Percentiles rank a stretch among this genome's conserved stretches.
Conservation (phyloP, 2,113 vertebrate species). For the Climacteris rufus region DNA sequence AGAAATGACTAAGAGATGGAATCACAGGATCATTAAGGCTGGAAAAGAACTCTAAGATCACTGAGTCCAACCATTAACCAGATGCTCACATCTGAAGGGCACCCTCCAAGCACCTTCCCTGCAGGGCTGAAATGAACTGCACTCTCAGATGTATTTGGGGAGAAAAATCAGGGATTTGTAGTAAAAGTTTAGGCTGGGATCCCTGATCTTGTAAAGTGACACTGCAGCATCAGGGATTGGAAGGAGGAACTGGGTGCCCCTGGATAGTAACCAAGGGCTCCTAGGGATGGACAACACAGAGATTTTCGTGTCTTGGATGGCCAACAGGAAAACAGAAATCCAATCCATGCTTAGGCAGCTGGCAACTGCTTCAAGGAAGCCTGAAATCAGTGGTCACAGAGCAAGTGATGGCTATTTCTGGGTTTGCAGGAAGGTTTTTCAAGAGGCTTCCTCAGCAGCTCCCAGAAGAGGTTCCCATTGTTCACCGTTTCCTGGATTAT, state of each 20-base stretch:
- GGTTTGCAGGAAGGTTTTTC: not conserved
- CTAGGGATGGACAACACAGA: not conserved
- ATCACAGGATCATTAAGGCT: not conserved
- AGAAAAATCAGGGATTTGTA: not conserved
- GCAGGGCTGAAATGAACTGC: not conserved
- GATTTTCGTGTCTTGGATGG: not conserved
- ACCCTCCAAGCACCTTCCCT: not conserved
- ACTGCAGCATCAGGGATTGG: not conserved
- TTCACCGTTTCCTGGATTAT: fast-evolving
- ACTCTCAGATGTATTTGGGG: not conserved
- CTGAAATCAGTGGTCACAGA: not conserved
- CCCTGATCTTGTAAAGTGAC: not conserved
- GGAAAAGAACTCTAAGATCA: not conserved
- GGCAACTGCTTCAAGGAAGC: not conserved
- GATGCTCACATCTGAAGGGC: not conserved
- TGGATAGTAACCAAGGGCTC: fast-evolving
- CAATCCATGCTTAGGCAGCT: not conserved
- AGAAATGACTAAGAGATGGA: conserved; percentile 22
- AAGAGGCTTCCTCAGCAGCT: not conserved
- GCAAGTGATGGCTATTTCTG: not conserved
- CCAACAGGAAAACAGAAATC: not conserved
- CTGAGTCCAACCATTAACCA: not conserved
- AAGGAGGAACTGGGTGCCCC: not conserved
- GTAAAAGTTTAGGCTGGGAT: not conserved
- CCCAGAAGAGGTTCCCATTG: not conserved